phyloP scores from a whole-genome alignment of 2,888 invertebrate genomes.

The Altica lythri region DNA sequence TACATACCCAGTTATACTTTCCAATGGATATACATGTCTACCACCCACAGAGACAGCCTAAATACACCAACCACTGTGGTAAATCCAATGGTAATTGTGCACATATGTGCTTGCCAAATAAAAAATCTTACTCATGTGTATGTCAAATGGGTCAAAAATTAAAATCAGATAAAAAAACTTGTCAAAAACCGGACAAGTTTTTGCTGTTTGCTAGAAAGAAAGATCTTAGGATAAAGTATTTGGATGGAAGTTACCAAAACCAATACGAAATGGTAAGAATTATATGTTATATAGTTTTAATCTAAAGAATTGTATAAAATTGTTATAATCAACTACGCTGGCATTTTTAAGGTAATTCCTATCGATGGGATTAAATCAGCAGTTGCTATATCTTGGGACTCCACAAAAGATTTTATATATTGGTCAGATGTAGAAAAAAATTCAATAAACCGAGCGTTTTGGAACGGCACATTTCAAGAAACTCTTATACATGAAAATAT shows the following conservation, averaged over 20 bases:
- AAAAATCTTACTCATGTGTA: slow-evolving; percentile 70
- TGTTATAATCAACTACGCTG: neutral
- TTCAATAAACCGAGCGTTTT: slow-evolving; percentile 79
- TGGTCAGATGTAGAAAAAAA: slow-evolving; percentile 90
- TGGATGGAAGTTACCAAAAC: slow-evolving; percentile 66
- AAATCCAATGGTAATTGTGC: slow-evolving; percentile 77
- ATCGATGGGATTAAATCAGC: slow-evolving; percentile 81
- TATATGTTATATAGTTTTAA: neutral
- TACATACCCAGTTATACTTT: slow-evolving; percentile 80
- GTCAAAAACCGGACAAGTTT: slow-evolving; percentile 76
- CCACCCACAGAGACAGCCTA: slow-evolving; percentile 77
- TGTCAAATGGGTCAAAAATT: slow-evolving; percentile 80
- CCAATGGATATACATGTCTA: slow-evolving; percentile 92
- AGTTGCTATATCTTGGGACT: slow-evolving; percentile 86
- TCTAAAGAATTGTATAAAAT: neutral
- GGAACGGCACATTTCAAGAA: slow-evolving; percentile 82
- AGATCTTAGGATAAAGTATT: slow-evolving; percentile 79
- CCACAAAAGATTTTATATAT: slow-evolving; percentile 78
- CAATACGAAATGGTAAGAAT: slow-evolving; percentile 42
- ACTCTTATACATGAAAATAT: slow-evolving; percentile 74
- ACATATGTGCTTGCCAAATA: slow-evolving; percentile 81
- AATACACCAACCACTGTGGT: slow-evolving; percentile 74
- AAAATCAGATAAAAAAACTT: slow-evolving; percentile 71
- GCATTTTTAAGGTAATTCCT: slow-evolving; percentile 67
- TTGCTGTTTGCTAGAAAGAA: slow-evolving; percentile 82